Evolutionary conservation across 2,113 vertebrate species (phyloP).

Genomic region (Microcebus tavaratra): DNA sequence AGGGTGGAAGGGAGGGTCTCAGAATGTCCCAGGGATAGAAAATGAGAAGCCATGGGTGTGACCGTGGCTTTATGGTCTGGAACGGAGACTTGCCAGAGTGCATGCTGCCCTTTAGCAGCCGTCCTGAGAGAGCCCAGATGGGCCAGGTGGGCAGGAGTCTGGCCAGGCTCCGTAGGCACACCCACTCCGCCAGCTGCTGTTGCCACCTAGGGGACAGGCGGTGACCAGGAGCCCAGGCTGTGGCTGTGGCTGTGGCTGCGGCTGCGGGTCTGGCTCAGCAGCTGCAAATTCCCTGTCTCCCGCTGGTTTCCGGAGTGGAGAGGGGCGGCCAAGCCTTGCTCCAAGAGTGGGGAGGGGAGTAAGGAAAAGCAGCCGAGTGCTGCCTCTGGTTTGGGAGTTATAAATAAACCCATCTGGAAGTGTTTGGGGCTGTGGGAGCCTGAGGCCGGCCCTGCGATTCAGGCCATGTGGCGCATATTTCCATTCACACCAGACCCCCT

Average conservation of each 20-base stretch:
- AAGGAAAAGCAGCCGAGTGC: constrained; percentile 31
- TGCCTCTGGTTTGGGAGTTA: constrained; percentile 70
- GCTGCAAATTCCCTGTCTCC: constrained; percentile 56
- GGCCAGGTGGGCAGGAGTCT: not conserved
- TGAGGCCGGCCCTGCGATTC: constrained; percentile 61
- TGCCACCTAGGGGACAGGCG: constrained; percentile 63
- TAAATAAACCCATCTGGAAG: constrained; percentile 77
- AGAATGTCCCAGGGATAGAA: not conserved
- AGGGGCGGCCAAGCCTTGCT: constrained; percentile 22
- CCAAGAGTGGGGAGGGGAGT: constrained; percentile 52
- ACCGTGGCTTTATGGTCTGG: not conserved
- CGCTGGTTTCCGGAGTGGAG: constrained; percentile 69
- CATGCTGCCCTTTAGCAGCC: not conserved
- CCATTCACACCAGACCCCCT: constrained; percentile 52
- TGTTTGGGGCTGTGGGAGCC: constrained; percentile 69
- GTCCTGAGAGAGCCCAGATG: not conserved
- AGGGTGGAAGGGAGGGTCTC: not conserved
- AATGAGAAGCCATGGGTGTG: constrained; percentile 4
- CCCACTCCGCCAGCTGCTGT: constrained; percentile 28
- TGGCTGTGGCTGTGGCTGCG: not conserved
- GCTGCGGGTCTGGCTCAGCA: not conserved
- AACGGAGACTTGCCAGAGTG: not conserved
- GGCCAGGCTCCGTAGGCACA: not conserved
- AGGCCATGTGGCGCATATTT: constrained; percentile 74
- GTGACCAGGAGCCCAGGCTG: not conserved